These are phyloP conservation scores for Pogoniulus pusillus DNA, from an alignment of 2,797 vertebrate genomes.

Conservation along the genomic window DNA sequence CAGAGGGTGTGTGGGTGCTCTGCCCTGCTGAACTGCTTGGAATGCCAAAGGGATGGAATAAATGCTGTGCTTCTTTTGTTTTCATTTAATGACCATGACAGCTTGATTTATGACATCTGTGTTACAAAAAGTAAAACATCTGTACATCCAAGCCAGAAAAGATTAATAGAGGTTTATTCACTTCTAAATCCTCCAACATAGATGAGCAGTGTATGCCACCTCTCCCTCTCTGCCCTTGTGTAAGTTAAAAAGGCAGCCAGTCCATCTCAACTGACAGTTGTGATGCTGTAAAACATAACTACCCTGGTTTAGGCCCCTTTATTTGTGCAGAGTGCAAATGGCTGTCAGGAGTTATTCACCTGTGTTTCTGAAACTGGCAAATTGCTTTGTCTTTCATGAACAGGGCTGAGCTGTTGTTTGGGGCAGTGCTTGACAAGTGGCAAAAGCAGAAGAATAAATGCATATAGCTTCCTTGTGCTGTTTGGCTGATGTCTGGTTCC, in stretches of 20 bases:
- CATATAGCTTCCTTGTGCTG: not conserved
- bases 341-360: not conserved
- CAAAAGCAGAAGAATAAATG: not conserved
- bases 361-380: not conserved
- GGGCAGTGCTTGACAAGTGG: not conserved
- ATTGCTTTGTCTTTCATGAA: too few relatives aligned
- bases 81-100: not conserved
- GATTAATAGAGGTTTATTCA: not conserved
- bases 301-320: not conserved
- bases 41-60: not conserved
- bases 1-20: not conserved
- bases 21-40: not conserved
- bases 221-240: not conserved
- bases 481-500: not conserved
- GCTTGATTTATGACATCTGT: slow-evolving; percentile 18
- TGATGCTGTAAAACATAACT: not conserved
- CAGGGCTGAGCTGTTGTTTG: not conserved
- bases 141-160: not conserved
- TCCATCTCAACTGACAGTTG: not conserved
- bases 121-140: slow-evolving; percentile 24
- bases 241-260: not conserved
- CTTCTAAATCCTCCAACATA: not conserved
- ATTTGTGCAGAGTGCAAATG: not conserved
- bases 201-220: not conserved
- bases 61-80: not conserved